Conservation (phyloP, 2,797 vertebrate species). For the Pseudochirops cupreus region DNA sequence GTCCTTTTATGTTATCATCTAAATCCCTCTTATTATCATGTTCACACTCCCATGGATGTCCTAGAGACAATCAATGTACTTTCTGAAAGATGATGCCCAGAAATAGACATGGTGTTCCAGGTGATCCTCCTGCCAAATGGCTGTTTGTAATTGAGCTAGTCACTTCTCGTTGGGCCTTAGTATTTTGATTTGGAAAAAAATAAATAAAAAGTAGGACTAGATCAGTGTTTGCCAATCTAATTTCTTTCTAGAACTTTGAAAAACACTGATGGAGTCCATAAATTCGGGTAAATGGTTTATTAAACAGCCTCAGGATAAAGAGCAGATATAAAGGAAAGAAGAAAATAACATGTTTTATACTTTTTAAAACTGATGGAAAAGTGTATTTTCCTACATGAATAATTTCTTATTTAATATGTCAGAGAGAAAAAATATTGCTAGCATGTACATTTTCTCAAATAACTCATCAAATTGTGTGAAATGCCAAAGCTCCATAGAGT, state of each 20-base stretch:
- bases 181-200: not conserved
- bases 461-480: not conserved
- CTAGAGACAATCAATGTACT: not conserved
- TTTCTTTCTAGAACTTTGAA: not conserved
- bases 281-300: not conserved
- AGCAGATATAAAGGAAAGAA: not conserved
- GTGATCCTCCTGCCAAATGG: not conserved
- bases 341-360: not conserved
- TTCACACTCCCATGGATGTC: not conserved
- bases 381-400: not conserved
- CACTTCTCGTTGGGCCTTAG: not conserved
- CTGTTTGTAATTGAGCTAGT: not conserved
- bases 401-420: constrained; percentile 2
- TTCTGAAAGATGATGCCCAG: not conserved
- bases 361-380: not conserved
- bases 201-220: not conserved
- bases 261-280: not conserved
- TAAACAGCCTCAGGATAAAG: not conserved
- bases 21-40: not conserved
- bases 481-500: not conserved
- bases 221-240: not conserved
- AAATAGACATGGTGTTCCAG: not conserved
- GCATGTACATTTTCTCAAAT: not conserved
- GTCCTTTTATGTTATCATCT: not conserved
- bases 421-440: not conserved